A percentile compares a stretch with the other conserved stretches of the same genome.
Conservation (phyloP, 2,888 invertebrate genomes). For the Camptogramma bilineatum region DNA sequence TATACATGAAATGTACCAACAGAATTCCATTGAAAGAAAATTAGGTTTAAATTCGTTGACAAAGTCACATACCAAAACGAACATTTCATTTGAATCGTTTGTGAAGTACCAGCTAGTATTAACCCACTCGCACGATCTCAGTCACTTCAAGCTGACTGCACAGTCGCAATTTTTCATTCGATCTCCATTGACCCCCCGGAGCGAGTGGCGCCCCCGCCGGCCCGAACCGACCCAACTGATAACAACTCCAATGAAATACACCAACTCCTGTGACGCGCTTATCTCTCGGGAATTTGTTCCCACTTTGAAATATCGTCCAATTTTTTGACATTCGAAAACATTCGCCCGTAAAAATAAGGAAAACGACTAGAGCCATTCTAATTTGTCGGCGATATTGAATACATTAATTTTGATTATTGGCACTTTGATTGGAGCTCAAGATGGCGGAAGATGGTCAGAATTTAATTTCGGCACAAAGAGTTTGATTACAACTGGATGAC, state of each 20-base stretch:
- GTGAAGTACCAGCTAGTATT: constrained; percentile 26
- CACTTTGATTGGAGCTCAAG: constrained; percentile 44
- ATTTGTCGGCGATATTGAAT: constrained; percentile 47
- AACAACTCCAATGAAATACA: constrained; percentile 77
- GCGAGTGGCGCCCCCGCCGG: constrained; percentile 28
- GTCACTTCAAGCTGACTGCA: constrained; percentile 38
- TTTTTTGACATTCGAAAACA: constrained; percentile 71
- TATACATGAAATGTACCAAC: not conserved
- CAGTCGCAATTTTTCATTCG: constrained; percentile 40
- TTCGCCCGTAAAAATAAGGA: constrained; percentile 52
- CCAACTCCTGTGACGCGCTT: constrained; percentile 64
- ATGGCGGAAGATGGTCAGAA: constrained; percentile 35
- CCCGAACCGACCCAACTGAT: constrained; percentile 62
- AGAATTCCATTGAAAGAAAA: not conserved
- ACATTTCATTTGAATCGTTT: constrained; percentile 23
- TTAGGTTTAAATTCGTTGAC: constrained; percentile 11
- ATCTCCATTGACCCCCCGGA: constrained; percentile 37
- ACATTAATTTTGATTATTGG: constrained; percentile 48
- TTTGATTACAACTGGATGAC: constrained; percentile 15
- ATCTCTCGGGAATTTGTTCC: constrained; percentile 69
- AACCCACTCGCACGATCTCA: constrained; percentile 35
- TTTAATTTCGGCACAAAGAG: constrained; percentile 28
- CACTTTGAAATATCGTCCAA: constrained; percentile 71
- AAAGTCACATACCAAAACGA: constrained; percentile 18
- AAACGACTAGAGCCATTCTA: constrained; percentile 45